Conservation (phyloP, 2,888 invertebrate genomes). For the Villa cingulata region DNA sequence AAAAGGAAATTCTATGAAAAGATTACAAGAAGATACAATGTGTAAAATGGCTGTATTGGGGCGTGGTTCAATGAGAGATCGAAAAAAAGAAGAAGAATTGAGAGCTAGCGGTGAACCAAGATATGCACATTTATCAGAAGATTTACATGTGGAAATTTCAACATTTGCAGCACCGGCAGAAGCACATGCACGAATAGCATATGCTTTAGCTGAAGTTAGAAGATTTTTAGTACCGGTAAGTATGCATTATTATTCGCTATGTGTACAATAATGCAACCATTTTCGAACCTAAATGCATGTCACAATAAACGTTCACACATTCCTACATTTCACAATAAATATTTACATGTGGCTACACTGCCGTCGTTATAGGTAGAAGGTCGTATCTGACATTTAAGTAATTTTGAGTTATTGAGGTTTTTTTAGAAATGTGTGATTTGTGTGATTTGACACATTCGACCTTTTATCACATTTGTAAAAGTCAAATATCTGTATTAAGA, state of each 20-base stretch:
- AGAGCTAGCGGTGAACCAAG: conserved; percentile 82
- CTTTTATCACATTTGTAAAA: too few relatives aligned
- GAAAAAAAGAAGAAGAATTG: conserved; percentile 89
- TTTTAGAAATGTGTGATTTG: too few relatives aligned
- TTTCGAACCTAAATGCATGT: too few relatives aligned
- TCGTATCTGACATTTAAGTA: too few relatives aligned
- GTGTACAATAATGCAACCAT: too few relatives aligned
- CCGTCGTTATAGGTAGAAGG: too few relatives aligned
- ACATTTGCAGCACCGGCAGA: conserved; percentile 84
- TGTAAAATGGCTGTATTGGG: conserved; percentile 93
- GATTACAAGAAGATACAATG: conserved; percentile 87
- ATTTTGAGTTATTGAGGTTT: too few relatives aligned
- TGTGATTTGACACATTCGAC: too few relatives aligned
- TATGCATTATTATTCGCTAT: neutral
- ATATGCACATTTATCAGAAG: conserved; percentile 81
- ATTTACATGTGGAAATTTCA: conserved; percentile 83
- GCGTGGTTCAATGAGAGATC: conserved; percentile 85
- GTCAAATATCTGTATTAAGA: too few relatives aligned
- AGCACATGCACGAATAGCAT: conserved; percentile 74
- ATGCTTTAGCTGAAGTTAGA: conserved; percentile 66
- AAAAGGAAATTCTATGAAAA: conserved; percentile 83
- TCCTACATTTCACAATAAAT: too few relatives aligned
- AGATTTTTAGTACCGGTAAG: conserved; percentile 66
- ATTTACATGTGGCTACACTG: too few relatives aligned
- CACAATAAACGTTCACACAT: too few relatives aligned